Evolutionary conservation across 2,888 invertebrate genomes (phyloP), one percentile per base, ranked within the genome.

Genomic region (Dasypogon diadema): DNA sequence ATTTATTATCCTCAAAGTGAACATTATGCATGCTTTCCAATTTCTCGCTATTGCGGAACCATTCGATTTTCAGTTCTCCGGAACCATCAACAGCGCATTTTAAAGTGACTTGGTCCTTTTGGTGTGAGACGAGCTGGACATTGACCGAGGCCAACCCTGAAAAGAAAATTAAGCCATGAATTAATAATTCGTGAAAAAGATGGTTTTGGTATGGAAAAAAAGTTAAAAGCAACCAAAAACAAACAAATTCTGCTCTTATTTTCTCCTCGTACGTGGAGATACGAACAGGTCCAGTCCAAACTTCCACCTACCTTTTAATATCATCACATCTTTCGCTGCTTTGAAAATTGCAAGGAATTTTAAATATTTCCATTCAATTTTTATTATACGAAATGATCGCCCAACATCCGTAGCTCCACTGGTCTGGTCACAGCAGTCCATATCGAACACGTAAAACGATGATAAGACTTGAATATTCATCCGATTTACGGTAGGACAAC

Each of bases 1-100:
- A 78, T 2, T 82, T 83, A 79, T 85, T 84, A 75, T 83, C 81
- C 24, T 90, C 89, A 76, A 91, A 86, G 79, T 89, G 88, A 73
- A 91, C 85, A 75, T 89, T 89, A 34, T 89, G 87, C 77, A 87
- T 88, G 79, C 88, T 89, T 78, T 87, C 86, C 76, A 93, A 82
- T 75, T 89, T 88, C 82, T 90, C 89, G 37, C 89, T 89, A 82
- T 93, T 92, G 77, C 84, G 81, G 78, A 84, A 84, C 85, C 86
- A 86, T 81, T 85, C 85, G 51, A 84, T 82, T 78, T 83, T 80
- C 16, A 85, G 77, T 26, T 82, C 83, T 5, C 74, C 78, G 75
- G 83, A 82, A n/a, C 84, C 84, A 22, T 84, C 84, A 48, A 85
- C 83, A 34, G 83, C 84, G 76, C 86, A 86, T 76, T 84, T 84